Percentiles rank a stretch among this genome's conserved stretches.
Evolutionary conservation across 2,797 vertebrate genomes (phyloP).

Genomic region (Rhadinocentrus ornatus): DNA sequence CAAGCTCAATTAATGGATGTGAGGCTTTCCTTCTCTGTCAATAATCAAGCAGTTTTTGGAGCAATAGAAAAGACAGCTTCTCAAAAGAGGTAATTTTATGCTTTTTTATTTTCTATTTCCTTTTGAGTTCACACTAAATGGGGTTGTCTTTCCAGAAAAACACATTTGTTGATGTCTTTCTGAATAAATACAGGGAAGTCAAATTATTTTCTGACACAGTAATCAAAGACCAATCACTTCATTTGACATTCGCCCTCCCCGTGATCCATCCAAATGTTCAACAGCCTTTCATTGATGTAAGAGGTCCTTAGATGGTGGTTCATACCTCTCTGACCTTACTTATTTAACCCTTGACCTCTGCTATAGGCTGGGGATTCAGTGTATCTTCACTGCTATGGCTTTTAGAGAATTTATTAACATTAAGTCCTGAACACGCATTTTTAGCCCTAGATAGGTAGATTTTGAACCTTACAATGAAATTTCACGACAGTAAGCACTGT

Average conservation of each 20-base stretch:
- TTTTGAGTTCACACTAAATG: not conserved
- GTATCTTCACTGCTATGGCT: conserved; percentile 79
- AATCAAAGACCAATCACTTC: conserved; percentile 33
- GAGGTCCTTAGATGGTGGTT: conserved; percentile 60
- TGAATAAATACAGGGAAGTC: not conserved
- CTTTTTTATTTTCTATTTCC: not conserved
- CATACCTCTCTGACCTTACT: conserved; percentile 81
- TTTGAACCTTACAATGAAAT: not conserved
- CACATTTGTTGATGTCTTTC: not conserved
- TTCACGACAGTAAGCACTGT: not conserved
- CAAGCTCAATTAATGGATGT: not conserved
- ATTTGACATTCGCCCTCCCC: conserved; percentile 47
- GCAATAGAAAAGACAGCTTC: not conserved
- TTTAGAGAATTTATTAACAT: conserved; percentile 60
- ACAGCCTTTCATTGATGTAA: conserved; percentile 72
- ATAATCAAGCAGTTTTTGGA: not conserved
- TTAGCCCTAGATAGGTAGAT: not conserved
- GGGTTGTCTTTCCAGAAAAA: not conserved
- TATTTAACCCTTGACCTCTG: conserved; percentile 88
- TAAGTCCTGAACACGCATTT: not conserved
- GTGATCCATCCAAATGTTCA: conserved; percentile 65
- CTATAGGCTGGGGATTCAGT: conserved; percentile 75
- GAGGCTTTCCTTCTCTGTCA: not conserved
- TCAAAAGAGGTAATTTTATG: not conserved
- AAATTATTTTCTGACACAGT: not conserved